Evolutionary conservation across 2,113 vertebrate species (phyloP), one percentile per base, ranked within the genome.

Genomic region (Rana temporaria): DNA sequence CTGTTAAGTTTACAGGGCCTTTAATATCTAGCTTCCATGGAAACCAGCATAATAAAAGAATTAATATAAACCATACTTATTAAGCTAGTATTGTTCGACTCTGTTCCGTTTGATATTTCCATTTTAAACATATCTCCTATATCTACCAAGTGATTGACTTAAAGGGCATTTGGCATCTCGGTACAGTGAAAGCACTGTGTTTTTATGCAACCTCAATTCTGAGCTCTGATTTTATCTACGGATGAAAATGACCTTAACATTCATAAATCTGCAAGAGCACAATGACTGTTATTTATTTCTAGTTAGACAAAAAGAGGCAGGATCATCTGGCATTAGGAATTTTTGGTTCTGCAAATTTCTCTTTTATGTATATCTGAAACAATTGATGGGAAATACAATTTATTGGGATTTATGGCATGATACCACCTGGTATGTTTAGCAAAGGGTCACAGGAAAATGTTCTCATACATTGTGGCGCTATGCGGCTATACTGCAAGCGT

Each of bases 291-390:
- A 78, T 55, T 52, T 55, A 78, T 67, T 65, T 65, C 20, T 67
- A 26, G 22, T 26, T 64, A 24, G 15, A 30, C 24, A 19, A 55
- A 24, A 64, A 17, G 62, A 65, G 38, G 38, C 17, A 14, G 22
- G 32, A 32, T 78, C 73, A 9, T 48, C 60, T 64, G 38, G 52
- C 11, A 8, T 55, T 48, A 12, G 9, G 42, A 48, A 14, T 48
- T 57, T 56, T 34, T 55, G 22, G 38, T 34, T 59, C 22, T 59
- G 20, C 77, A 69, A 55, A 62, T 70, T 62, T 17, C 34, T 60
- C 20, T 80, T 48, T 80, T 80, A 80, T 80, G 77, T 79, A 79
- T 68, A 79, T 59, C 78, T 53, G 69, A 70, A 79, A 57, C 66
- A 60, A 70, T 80, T 70, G 70, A 69, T 80, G 69, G 67, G 12